Percentiles rank a stretch among this genome's conserved stretches.
These are phyloP conservation scores for Aspidiotus destructor DNA, from an alignment of 2,888 invertebrate species.

Conservation along the genomic window DNA sequence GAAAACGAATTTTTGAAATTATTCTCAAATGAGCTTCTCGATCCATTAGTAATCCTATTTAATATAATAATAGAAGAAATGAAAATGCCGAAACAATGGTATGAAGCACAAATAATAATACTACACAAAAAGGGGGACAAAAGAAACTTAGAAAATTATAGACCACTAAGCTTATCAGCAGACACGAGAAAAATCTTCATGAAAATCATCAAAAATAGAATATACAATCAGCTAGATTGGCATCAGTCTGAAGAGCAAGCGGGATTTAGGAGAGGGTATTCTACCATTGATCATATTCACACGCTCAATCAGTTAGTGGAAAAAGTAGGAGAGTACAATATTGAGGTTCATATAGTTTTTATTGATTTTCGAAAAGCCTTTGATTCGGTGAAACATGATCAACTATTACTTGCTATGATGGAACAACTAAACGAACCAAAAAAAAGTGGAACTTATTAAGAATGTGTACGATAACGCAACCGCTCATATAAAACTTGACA, in stretches of 20 bases:
- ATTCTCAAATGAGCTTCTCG: neutral
- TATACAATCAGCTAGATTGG: neutral
- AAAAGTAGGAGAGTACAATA: neutral
- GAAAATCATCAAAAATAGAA: neutral
- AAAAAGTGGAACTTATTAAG: too few relatives aligned
- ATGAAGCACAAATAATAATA: neutral
- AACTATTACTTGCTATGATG: too few relatives aligned
- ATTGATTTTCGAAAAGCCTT: neutral
- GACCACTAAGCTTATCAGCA: neutral
- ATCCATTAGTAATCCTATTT: neutral
- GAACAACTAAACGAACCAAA: too few relatives aligned
- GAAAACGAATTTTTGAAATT: neutral
- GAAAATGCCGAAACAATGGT: neutral
- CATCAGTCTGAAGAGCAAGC: neutral
- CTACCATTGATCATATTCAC: constrained; percentile 1
- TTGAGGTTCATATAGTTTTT: neutral
- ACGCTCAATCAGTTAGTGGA: neutral
- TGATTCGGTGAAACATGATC: too few relatives aligned
- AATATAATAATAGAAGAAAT: neutral
- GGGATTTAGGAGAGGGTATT: neutral
- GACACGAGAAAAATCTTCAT: neutral
- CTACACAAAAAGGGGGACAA: neutral
- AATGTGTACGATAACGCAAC: too few relatives aligned
- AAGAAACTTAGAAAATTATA: neutral
- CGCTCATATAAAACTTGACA: too few relatives aligned